Base-by-base conservation (phyloP, 2,888 invertebrate species). In the Sphaerophoria taeniata region DNA sequence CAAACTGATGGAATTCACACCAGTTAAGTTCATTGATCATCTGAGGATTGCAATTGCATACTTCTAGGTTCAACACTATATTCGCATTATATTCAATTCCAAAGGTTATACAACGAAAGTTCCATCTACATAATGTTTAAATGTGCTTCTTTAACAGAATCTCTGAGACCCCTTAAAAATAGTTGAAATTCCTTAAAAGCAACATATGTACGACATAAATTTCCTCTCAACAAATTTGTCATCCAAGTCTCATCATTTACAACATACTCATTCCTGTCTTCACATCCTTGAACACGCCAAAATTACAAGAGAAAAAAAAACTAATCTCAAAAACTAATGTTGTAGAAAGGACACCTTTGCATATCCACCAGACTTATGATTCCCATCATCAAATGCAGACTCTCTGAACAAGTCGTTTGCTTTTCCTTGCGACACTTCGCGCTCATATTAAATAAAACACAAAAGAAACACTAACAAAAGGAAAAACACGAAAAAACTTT, bases 361-460 rank as follows among this genome's bases (percentile, higher is more conserved):
- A 33, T 6, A n/a, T 3, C n/a, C 7, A n/a, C 7, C 24, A 24
- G 1, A 24, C 24, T 2, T 24, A 24, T 24, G 24, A 24, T 6
- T 45, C 2, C 47, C 4, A 2, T 63, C 14, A 5, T 45, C 31
- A 31, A 11, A 39, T n/a, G 3, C 43, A 60, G n/a, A 43, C 0
- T 7, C 45, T 63, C 14, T 14, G 0, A 33, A 12, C 5, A 4
- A 49, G 14, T 63, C 47, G 16, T 49, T 49, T 47, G 11, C 24
- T 63, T 11, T 49, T 63, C 34, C 47, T 63, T 16, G 16, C 9
- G 34, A 33, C 47, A 63, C 34, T 49, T 49, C 16, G 47, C 61
- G 33, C 14, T 47, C 34, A 49, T 63, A 47, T 49, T 49, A 63
- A 47, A 43, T 5, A 60, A 60, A 14, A 31, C 7, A 31, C 5